Conservation (phyloP, 2,113 vertebrate genomes). For the Cavia aperea region DNA sequence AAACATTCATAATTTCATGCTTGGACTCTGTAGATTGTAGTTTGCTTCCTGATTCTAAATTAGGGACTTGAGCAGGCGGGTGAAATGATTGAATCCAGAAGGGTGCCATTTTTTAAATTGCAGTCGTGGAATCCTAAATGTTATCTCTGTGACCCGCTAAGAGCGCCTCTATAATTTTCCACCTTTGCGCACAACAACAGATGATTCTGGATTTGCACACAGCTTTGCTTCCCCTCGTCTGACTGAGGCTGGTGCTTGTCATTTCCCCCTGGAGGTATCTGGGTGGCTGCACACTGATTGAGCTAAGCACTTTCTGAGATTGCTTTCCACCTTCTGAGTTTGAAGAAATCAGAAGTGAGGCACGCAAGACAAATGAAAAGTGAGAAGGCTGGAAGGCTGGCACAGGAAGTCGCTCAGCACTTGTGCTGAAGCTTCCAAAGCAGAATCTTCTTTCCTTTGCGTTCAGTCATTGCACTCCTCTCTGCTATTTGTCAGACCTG, state of each 20-base stretch:
- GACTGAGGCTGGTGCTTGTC: not conserved
- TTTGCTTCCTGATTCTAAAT: slow-evolving; percentile 48
- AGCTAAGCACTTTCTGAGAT: slow-evolving; percentile 21
- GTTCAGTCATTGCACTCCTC: not conserved
- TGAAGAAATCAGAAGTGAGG: slow-evolving; percentile 17
- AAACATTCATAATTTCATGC: slow-evolving; percentile 31
- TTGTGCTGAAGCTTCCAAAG: not conserved
- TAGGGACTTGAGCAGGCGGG: slow-evolving; percentile 15
- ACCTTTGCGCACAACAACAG: not conserved
- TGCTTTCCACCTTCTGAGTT: slow-evolving; percentile 12
- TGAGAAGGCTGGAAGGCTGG: not conserved
- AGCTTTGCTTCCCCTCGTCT: not conserved
- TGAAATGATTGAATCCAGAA: slow-evolving; percentile 39
- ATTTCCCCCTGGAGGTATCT: not conserved
- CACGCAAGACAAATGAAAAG: not conserved
- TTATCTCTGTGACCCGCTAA: slow-evolving; percentile 9
- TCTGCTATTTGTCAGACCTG: not conserved
- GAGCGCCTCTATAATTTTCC: slow-evolving; percentile 41
- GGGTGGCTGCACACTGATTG: slow-evolving; percentile 11
- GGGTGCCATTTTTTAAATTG: slow-evolving; percentile 37
- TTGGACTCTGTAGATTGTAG: slow-evolving; percentile 15
- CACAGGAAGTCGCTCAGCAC: not conserved
- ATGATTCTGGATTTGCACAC: not conserved
- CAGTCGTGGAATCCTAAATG: not conserved
- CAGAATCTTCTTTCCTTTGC: not conserved